Base-by-base conservation (phyloP, 2,113 vertebrate genomes). In the Brevimyrus niger region DNA sequence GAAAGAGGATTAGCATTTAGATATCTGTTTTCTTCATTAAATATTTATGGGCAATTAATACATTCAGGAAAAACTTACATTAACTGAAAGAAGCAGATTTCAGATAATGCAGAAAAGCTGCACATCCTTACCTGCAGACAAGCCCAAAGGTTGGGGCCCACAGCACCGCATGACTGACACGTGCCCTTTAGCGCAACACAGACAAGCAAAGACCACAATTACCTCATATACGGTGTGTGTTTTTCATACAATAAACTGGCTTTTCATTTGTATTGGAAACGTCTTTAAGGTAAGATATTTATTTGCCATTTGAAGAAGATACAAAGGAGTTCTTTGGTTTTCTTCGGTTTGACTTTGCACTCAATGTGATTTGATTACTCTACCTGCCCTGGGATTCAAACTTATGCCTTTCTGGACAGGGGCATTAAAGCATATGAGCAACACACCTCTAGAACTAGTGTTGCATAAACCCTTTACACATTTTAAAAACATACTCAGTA, bases 111-210 rank as follows among this genome's bases (percentile, higher is more conserved):
- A 42, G 86, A 23, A 27, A 89, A 51, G 21, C 7, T 80, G 31
- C 21, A 51, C 1, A 87, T 31, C 31, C 90, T 94, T 95, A 99
- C 98, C 98, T 99, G 98, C 86, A 99, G 96, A 96, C 98, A 99
- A 89, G 98, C 98, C 98, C 98, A 99, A 47, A 99, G 96, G 93
- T 99, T 99, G 53, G 98, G 98, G 90, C 98, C 98, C 58, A 95
- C 95, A 2, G 97, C 97, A 69, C 97, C 97, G 91, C 98, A 99
- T 0, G 98, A 98, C 93, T 99, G 98, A 92, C 98, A 99, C 65
- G 97, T 96, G 53, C 98, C 98, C 98, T 99, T 92, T 4, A 92
- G 65, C 55, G 35, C 46, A n/a, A 55, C 87, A 88, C 5, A 73
- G 5, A 83, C 48, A 87, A 58, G 15, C 17, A 80, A 9, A 89